A percentile compares a stretch with the other conserved stretches of the same genome.
These are phyloP conservation scores for Athalia circularis DNA, from an alignment of 2,888 invertebrate species.

Conservation along the genomic window DNA sequence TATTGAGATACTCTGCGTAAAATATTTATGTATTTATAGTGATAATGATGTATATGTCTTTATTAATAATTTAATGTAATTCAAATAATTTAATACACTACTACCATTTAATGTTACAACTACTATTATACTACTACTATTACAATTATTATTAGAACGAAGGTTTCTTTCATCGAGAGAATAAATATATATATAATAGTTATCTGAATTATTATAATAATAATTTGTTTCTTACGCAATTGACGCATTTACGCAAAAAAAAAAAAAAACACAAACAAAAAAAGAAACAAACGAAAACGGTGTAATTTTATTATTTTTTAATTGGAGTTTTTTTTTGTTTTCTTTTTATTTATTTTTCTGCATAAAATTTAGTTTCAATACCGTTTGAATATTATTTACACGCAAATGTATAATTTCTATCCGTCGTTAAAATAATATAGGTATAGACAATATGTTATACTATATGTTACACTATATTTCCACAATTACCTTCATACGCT, in stretches of 20 bases:
- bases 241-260: conserved; percentile 43
- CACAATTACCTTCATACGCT: too few species aligned
- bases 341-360: conserved; percentile 21
- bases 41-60: conserved; percentile 38
- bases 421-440: conserved; percentile 2
- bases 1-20: conserved; percentile 38
- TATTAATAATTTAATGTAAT: conserved; percentile 43
- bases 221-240: conserved; percentile 9
- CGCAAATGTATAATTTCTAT: conserved; percentile 24
- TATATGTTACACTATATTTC: background rate
- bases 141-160: conserved; percentile 8
- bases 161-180: conserved; percentile 11
- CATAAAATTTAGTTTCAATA: background rate
- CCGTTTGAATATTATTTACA: conserved; percentile 29
- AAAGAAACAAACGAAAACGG: background rate
- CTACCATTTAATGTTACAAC: too few species aligned
- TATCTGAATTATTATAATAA: too few species aligned
- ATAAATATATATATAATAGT: background rate
- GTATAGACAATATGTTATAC: background rate
- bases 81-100: conserved; percentile 38
- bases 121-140: background rate
- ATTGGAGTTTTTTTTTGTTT: conserved; percentile 39
- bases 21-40: conserved; percentile 42
- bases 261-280: too few species aligned
- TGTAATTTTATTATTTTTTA: conserved; percentile 20